These are phyloP conservation scores for Turdus rufiventris DNA, from an alignment of 2,113 vertebrate species.

Conservation along the genomic window DNA sequence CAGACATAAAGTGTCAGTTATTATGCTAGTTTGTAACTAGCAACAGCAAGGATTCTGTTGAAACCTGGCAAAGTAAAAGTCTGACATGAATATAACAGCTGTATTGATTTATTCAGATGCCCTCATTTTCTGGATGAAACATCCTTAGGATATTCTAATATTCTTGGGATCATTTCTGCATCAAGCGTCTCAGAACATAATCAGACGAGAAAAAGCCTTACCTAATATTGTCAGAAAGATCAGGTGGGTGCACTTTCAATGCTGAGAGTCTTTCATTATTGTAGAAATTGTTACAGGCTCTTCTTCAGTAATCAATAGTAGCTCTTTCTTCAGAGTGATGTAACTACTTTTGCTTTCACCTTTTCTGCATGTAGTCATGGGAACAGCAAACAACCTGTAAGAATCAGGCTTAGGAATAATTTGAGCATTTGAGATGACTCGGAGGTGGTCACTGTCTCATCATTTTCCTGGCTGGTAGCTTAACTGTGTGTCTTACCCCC, in stretches of 20 bases:
- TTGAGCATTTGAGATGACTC: neutral
- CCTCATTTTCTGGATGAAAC: neutral
- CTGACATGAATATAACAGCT: neutral
- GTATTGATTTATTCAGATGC: neutral
- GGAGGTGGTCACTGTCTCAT: neutral
- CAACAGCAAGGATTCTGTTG: neutral
- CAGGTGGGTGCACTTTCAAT: neutral
- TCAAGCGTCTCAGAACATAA: neutral
- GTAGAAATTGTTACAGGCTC: neutral
- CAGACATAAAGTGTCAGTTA: neutral
- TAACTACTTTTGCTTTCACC: constrained; percentile 41
- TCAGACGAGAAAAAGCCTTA: neutral
- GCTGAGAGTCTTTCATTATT: neutral
- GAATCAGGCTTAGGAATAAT: neutral
- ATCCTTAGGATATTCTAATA: neutral
- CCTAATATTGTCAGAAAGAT: neutral
- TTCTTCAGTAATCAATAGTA: constrained; percentile 29
- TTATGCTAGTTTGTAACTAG: neutral
- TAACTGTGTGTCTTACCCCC: neutral
- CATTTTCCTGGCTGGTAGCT: neutral
- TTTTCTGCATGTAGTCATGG: constrained; percentile 60
- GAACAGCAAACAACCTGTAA: constrained; percentile 24
- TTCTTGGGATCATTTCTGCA: neutral
- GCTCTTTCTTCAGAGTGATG: constrained; percentile 19
- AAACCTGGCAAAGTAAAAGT: constrained; percentile 2